Percentiles rank a stretch among this genome's conserved stretches.
These are phyloP conservation scores for Perognathus longimembris DNA, from an alignment of 2,113 vertebrate species.

Conservation along the genomic window DNA sequence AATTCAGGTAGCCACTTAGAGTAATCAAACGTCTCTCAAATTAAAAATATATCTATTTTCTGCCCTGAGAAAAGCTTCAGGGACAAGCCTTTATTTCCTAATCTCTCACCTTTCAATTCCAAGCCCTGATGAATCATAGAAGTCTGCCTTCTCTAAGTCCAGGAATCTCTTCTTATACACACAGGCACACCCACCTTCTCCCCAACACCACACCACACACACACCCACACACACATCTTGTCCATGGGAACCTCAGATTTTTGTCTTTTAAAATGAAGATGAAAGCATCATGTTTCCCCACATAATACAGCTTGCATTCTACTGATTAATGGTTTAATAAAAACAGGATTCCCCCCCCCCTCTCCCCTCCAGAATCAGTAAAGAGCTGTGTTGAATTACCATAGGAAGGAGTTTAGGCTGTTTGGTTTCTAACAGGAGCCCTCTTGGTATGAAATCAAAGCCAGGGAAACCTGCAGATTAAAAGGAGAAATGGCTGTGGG, in stretches of 20 bases:
- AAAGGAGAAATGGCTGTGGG: conserved; percentile 76
- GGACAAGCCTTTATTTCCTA: conserved; percentile 4
- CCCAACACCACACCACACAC: too few relatives aligned
- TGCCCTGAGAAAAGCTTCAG: conserved; percentile 21
- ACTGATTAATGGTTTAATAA: conserved; percentile 96
- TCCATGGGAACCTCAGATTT: conserved; percentile 76
- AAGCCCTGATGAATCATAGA: conserved; percentile 8
- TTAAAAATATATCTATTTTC: conserved; percentile 13
- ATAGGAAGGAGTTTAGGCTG: conserved; percentile 82
- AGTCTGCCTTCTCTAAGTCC: not conserved
- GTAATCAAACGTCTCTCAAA: conserved; percentile 33
- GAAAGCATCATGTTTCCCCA: conserved; percentile 86
- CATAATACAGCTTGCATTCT: conserved; percentile 86
- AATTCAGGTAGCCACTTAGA: not conserved
- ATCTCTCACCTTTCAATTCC: not conserved
- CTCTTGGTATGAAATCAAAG: conserved; percentile 78
- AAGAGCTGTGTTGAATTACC: conserved; percentile 82
- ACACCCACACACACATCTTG: conserved; percentile 50
- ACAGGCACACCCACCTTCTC: too few relatives aligned
- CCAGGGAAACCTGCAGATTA: conserved; percentile 68
- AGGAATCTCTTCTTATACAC: not conserved
- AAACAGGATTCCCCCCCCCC: conserved; percentile 90
- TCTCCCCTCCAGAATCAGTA: conserved; percentile 88
- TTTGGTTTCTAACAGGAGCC: conserved; percentile 80
- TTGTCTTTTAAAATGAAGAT: conserved; percentile 85